Conservation (phyloP, 2,797 vertebrate genomes). For the Enteromius treurensis region DNA sequence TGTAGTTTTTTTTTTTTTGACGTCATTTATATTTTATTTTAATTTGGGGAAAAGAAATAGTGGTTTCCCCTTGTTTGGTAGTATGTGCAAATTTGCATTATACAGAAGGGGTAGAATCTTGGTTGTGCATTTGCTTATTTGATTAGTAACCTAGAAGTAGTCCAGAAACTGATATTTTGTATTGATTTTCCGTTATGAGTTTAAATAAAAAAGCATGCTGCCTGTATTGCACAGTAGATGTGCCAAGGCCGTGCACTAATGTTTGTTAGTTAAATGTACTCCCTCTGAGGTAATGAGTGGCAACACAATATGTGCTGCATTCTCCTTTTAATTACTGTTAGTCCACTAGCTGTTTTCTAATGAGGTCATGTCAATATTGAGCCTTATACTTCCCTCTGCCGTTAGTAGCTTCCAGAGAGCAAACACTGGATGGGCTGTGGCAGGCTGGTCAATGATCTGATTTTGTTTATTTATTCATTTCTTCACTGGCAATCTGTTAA, state of each 20-base stretch:
- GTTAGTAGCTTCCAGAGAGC: slow-evolving; percentile 12
- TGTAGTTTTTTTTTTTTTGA: background rate
- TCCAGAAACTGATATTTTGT: background rate
- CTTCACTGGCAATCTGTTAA: slow-evolving; percentile 13
- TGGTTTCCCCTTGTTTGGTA: background rate
- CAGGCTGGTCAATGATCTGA: slow-evolving; percentile 15
- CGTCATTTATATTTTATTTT: background rate
- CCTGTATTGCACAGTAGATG: background rate
- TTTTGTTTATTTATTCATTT: slow-evolving; percentile 32
- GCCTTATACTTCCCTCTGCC: slow-evolving; percentile 1
- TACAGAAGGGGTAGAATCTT: background rate
- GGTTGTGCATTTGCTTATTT: background rate
- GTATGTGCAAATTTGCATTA: background rate
- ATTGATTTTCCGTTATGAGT: background rate
- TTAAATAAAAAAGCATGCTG: background rate
- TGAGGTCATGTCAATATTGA: slow-evolving; percentile 51
- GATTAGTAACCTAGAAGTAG: background rate
- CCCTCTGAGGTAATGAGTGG: slow-evolving; percentile 47
- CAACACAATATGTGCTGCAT: slow-evolving; percentile 24
- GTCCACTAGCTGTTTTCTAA: slow-evolving; percentile 39
- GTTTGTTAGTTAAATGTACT: slow-evolving; percentile 42
- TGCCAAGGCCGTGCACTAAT: slow-evolving; percentile 12
- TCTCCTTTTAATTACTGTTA: slow-evolving; percentile 51
- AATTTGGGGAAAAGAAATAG: background rate
- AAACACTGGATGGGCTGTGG: background rate